Percentiles rank a stretch among this genome's conserved stretches.
These are phyloP conservation scores for Otus sunia DNA, from an alignment of 2,113 vertebrate genomes.

Conservation along the genomic window DNA sequence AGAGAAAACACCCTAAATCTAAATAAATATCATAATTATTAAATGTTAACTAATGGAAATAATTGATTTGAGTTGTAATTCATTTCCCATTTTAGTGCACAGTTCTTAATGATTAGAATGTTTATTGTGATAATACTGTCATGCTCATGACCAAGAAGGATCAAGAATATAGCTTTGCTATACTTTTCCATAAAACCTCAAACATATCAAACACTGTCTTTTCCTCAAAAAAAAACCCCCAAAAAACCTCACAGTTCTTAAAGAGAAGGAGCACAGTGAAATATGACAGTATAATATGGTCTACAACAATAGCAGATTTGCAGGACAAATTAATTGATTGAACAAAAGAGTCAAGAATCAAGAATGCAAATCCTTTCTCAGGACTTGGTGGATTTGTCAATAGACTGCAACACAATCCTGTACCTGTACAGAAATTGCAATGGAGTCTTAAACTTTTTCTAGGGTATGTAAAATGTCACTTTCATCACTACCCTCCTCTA, in stretches of 20 bases:
- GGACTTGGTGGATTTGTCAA: neutral
- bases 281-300: neutral
- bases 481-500: neutral
- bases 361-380: neutral
- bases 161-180: neutral
- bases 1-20: neutral
- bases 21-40: neutral
- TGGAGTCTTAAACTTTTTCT: neutral
- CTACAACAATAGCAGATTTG: neutral
- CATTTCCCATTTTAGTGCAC: neutral
- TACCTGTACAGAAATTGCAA: neutral
- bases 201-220: neutral
- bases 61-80: neutral
- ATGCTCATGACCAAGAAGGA: neutral
- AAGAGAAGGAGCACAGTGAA: neutral
- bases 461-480: neutral
- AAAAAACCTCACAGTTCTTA: neutral
- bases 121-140: neutral
- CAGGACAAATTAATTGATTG: neutral
- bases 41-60: neutral
- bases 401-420: neutral
- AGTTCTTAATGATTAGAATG: neutral
- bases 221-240: neutral
- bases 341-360: neutral
- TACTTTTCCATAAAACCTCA: neutral